Conservation (phyloP, 1,140 invertebrate species). For the Pectinophora gossypiella region DNA sequence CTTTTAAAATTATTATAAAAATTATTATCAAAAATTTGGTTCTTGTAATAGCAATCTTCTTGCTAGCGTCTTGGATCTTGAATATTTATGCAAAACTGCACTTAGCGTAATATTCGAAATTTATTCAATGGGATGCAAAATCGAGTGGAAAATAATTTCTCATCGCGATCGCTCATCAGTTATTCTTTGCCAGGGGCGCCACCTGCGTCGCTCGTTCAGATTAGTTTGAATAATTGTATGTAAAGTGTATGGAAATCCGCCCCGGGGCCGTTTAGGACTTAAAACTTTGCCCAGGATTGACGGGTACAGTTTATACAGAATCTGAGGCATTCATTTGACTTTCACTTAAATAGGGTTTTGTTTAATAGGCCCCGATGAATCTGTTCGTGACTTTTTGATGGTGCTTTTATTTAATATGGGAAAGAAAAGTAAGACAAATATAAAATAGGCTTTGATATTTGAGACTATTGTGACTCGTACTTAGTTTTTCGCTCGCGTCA, state of each 20-base stretch:
- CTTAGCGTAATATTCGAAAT: neutral
- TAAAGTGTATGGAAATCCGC: constrained; percentile 1
- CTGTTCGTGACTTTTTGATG: too few species aligned
- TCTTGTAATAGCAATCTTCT: neutral
- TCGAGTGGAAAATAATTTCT: neutral
- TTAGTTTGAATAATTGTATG: constrained; percentile 5
- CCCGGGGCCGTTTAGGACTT: neutral
- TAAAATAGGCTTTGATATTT: too few species aligned
- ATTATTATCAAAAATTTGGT: too few species aligned
- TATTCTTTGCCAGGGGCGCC: neutral
- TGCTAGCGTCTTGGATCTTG: neutral
- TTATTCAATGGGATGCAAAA: neutral
- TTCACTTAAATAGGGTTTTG: neutral
- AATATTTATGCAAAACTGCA: neutral
- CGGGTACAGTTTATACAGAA: neutral
- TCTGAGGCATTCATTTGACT: neutral
- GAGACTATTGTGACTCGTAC: too few species aligned
- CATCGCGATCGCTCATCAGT: neutral
- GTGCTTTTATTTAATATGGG: too few species aligned
- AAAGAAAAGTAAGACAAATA: too few species aligned
- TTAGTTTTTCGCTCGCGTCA: too few species aligned
- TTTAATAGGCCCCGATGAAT: too few species aligned
- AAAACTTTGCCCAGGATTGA: neutral
- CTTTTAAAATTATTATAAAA: too few species aligned
- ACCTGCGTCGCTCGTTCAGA: neutral